Conservation (phyloP, 1,140 invertebrate genomes). For the Lepeophtheirus salmonis region DNA sequence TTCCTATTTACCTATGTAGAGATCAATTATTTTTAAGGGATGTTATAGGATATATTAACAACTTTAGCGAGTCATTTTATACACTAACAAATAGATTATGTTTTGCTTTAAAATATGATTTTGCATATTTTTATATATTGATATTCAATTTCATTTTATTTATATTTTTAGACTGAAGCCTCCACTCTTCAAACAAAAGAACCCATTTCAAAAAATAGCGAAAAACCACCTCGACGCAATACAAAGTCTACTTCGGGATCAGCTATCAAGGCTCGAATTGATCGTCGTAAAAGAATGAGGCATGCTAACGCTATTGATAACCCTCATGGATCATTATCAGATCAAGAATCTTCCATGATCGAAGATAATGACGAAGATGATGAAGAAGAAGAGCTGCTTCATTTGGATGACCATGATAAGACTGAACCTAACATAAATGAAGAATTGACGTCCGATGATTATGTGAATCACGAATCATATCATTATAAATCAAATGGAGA, state of each 20-base stretch:
- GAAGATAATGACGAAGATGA: constrained; percentile 8
- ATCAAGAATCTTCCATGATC: constrained; percentile 3
- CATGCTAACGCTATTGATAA: constrained; percentile 11
- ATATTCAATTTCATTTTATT: no score
- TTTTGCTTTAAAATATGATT: no score
- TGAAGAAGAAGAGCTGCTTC: neutral
- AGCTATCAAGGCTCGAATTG: constrained; percentile 3
- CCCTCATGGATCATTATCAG: neutral
- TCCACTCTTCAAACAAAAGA: neutral
- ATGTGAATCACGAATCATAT: no score
- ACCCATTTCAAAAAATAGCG: neutral
- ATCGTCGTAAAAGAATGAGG: neutral
- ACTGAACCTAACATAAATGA: neutral
- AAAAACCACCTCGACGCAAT: neutral
- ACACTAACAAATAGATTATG: no score
- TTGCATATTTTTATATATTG: no score
- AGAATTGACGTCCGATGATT: neutral
- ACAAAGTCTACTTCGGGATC: neutral
- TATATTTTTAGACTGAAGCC: neutral
- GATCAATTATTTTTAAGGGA: no score
- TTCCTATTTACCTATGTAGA: no score
- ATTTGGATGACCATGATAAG: neutral
- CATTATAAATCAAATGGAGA: no score
- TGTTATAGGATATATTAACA: no score
- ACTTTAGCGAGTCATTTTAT: no score